These are phyloP conservation scores for Labeo calbasu DNA, from an alignment of 2,797 vertebrate species.

Conservation along the genomic window DNA sequence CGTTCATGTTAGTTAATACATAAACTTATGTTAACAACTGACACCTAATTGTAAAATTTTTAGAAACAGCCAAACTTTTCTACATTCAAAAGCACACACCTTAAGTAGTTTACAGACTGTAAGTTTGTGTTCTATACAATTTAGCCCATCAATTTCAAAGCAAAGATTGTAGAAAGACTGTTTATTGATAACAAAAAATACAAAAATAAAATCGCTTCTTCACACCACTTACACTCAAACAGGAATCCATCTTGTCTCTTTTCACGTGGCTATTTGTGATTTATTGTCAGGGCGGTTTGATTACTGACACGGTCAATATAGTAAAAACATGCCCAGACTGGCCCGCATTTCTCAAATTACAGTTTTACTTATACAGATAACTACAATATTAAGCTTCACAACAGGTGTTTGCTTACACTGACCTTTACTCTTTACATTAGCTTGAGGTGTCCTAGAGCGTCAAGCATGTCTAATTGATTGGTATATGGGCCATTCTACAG, in stretches of 20 bases:
- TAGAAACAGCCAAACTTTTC: not conserved
- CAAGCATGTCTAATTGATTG: not conserved
- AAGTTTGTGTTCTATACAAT: not conserved
- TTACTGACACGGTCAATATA: constrained; percentile 58
- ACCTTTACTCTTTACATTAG: constrained; percentile 24
- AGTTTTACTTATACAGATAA: constrained; percentile 52
- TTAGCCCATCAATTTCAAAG: not conserved
- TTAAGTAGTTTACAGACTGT: not conserved
- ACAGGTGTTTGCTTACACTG: constrained; percentile 17
- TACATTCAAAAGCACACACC: not conserved
- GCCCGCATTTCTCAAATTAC: constrained; percentile 55
- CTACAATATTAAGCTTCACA: constrained; percentile 35
- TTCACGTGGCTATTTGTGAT: constrained; percentile 24
- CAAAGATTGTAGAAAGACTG: not conserved
- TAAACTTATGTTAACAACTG: too few species aligned
- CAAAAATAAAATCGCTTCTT: not conserved
- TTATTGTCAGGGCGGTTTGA: constrained; percentile 46
- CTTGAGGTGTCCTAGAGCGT: not conserved
- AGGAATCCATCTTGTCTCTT: not conserved
- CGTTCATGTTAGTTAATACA: too few species aligned
- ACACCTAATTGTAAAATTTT: too few species aligned
- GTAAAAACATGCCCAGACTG: constrained; percentile 67
- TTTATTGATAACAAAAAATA: not conserved
- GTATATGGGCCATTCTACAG: not conserved
- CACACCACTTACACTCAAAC: constrained; percentile 3